phyloP scores from a whole-genome alignment of 1,140 invertebrate genomes.

The Zaprionus ornatus region DNA sequence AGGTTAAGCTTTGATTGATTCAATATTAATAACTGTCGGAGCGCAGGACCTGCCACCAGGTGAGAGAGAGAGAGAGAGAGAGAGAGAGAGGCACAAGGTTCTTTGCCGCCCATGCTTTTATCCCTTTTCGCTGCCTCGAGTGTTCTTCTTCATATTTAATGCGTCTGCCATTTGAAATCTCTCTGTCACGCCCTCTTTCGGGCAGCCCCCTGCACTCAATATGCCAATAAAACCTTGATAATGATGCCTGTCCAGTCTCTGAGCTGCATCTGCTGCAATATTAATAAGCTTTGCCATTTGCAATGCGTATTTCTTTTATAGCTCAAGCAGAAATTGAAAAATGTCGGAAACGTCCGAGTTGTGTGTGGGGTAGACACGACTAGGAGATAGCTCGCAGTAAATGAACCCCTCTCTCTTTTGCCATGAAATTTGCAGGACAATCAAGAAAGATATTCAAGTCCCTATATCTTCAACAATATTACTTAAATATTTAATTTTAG shows the following conservation, averaged over 20 bases:
- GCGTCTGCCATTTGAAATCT: conserved; percentile 30
- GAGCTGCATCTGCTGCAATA: conserved; percentile 70
- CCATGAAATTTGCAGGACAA: too few species aligned
- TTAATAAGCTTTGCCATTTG: conserved; percentile 81
- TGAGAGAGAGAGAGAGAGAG: neutral
- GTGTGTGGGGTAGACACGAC: neutral
- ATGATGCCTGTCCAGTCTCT: conserved; percentile 65
- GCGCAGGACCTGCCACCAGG: conserved; percentile 7
- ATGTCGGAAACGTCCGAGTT: conserved; percentile 11
- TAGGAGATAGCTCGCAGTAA: neutral
- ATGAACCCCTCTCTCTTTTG: too few species aligned
- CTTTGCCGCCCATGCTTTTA: conserved; percentile 29
- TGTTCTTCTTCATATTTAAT: conserved; percentile 69
- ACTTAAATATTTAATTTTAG: too few species aligned
- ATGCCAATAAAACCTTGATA: conserved; percentile 76
- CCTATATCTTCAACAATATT: too few species aligned
- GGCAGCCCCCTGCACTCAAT: conserved; percentile 32
- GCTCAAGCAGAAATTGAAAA: conserved; percentile 52
- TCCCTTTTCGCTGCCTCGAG: conserved; percentile 26
- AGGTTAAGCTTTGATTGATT: conserved; percentile 76
- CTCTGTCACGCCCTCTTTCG: neutral
- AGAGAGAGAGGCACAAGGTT: too few species aligned
- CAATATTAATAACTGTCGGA: conserved; percentile 80
- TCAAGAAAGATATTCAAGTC: too few species aligned
- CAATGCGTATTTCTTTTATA: conserved; percentile 70